Evolutionary conservation across 2,113 vertebrate species (phyloP).

Genomic region (Daubentonia madagascariensis): DNA sequence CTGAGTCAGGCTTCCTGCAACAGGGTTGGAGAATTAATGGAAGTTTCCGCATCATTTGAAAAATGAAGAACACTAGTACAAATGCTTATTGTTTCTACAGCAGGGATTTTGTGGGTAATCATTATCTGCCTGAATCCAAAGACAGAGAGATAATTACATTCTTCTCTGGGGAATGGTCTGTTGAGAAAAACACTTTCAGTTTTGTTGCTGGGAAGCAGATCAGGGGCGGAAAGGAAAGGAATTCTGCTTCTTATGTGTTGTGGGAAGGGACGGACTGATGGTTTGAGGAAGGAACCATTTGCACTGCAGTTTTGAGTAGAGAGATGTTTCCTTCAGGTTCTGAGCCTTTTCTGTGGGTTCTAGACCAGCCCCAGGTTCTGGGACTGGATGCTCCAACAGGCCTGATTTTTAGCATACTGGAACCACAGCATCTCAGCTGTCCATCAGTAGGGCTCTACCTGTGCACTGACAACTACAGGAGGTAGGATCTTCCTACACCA

Average conservation of each 20-base stretch:
- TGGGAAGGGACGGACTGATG: not conserved
- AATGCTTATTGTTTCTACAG: constrained; percentile 27
- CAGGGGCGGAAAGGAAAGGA: not conserved
- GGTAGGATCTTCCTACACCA: not conserved
- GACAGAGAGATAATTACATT: constrained; percentile 29
- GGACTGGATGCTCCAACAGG: not conserved
- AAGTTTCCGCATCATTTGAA: constrained; percentile 44
- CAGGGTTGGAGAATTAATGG: not conserved
- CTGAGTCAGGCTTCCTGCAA: not conserved
- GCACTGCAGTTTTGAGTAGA: not conserved
- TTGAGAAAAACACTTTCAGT: constrained; percentile 27
- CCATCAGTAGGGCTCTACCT: not conserved
- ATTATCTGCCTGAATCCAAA: constrained; percentile 1
- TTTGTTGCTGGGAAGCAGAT: not conserved
- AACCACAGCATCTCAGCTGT: not conserved
- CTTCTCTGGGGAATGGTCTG: constrained; percentile 17
- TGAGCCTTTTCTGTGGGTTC: not conserved
- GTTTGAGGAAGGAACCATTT: not conserved
- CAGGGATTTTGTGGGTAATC: constrained; percentile 32
- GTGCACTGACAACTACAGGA: not conserved
- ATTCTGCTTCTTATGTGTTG: not conserved
- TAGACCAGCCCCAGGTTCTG: not conserved
- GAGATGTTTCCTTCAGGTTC: not conserved
- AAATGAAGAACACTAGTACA: not conserved
- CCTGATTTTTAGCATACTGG: not conserved